Base-by-base conservation (phyloP, 2,888 invertebrate genomes). In the Gari tellinella region DNA sequence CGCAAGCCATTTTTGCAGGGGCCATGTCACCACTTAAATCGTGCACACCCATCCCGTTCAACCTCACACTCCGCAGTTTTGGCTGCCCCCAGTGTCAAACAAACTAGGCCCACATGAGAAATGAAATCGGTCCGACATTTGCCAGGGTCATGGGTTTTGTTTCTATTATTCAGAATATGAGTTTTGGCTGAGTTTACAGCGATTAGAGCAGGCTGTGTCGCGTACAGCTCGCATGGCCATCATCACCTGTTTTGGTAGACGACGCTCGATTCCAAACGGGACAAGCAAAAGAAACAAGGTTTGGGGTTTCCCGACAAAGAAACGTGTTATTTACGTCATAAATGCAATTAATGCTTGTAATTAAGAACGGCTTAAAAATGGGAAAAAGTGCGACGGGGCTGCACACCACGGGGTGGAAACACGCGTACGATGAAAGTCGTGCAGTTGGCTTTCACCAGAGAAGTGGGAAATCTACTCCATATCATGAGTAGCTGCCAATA, bases 381-480 rank as follows among this genome's bases (percentile, higher is more conserved):
- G 25, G n/a, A 17, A 60, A 61, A 68, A 40, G 46, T n/a, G 19
- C 53, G 41, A 61, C 21, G 31, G 31, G 23, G 21, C 23, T 41
- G 23, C 43, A 12, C 19, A 12, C 23, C 40, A 17, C 46, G 55
- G 53, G 43, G 41, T 41, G 46, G 64, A 64, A 55, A 38, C 77
- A 78, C 77, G 66, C 77, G 65, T 41, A 41, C 41, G 63, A 66
- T 40, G 60, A 45, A 55, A 55, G 57, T 62, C n/a, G 25, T 56
- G 63, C 62, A 66, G 69, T 73, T 78, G 72, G 61, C 68, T 70
- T 57, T 66, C 65, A 52, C 23, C 46, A 56, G 62, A 57, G 40
- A 58, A 37, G 37, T 40, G 45, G 43, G 17, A 31, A 46, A 14
- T 31, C 38, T 19, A 41, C 38, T 41, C 41, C 58, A 57, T 56